Evolutionary conservation across 2,113 vertebrate species (phyloP).

Genomic region (Eleginops maclovinus): DNA sequence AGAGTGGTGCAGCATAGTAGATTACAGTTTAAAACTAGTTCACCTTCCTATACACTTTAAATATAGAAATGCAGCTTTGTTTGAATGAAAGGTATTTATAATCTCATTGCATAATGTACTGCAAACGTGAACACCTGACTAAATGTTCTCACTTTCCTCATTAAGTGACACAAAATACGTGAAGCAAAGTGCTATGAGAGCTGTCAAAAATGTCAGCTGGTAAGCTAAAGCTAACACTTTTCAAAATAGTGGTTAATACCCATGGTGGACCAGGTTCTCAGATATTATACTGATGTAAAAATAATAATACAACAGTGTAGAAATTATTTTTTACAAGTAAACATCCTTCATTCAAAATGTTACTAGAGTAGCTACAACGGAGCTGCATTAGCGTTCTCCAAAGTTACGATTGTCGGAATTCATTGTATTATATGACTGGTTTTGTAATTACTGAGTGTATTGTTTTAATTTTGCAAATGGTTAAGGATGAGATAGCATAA

Average conservation of each 20-base stretch:
- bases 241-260: not conserved
- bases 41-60: not conserved
- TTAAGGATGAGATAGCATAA: too few relatives aligned
- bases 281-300: too few relatives aligned
- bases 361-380: too few relatives aligned
- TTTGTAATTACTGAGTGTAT: too few relatives aligned
- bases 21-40: not conserved
- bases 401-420: too few relatives aligned
- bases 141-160: not conserved
- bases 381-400: too few relatives aligned
- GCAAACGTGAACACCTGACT: not conserved
- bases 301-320: too few relatives aligned
- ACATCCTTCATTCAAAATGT: too few relatives aligned
- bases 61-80: not conserved
- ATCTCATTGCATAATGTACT: not conserved
- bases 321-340: too few relatives aligned
- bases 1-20: not conserved
- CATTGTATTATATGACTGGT: too few relatives aligned
- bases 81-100: not conserved
- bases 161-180: not conserved
- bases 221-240: not conserved
- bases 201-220: not conserved
- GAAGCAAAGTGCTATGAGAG: not conserved
- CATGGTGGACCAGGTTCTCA: too few relatives aligned
- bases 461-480: too few relatives aligned